A percentile compares a stretch with the other conserved stretches of the same genome.
phyloP scores from a whole-genome alignment of 1,140 invertebrate genomes.

The Ceratosolen solmsi region DNA sequence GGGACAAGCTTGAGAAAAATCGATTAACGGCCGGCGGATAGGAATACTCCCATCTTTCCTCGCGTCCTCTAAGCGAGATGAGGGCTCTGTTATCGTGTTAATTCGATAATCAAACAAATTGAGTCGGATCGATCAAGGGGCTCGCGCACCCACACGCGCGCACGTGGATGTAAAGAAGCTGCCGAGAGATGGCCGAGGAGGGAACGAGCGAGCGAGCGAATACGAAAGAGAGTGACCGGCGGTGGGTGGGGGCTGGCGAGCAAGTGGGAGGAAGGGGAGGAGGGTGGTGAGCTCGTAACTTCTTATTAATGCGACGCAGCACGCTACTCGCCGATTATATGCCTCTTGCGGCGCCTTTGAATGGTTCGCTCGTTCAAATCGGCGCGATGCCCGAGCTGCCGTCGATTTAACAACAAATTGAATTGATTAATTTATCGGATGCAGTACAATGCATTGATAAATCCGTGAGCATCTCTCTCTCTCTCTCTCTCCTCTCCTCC shows the following conservation, averaged over 20 bases:
- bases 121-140: conserved; percentile 55
- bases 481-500: neutral
- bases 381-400: conserved; percentile 45
- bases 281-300: conserved; percentile 51
- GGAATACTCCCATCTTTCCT: neutral
- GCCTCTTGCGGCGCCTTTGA: conserved; percentile 59
- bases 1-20: neutral
- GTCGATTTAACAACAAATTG: conserved; percentile 43
- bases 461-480: conserved; percentile 22
- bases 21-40: neutral
- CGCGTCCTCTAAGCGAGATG: neutral
- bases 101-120: conserved; percentile 53
- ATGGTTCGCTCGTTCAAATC: conserved; percentile 58
- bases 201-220: neutral
- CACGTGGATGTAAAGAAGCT: conserved; percentile 21
- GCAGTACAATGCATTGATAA: conserved; percentile 48
- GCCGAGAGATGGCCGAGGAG: too few relatives aligned
- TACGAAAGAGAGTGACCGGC: neutral
- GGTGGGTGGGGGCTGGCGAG: neutral
- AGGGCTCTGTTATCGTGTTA: conserved; percentile 9
- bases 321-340: conserved; percentile 57
- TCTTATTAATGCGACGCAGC: conserved; percentile 57
- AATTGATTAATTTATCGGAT: conserved; percentile 49
- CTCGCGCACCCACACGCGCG: conserved; percentile 30
- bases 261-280: neutral